Percentiles rank a stretch among this genome's conserved stretches.
Evolutionary conservation across 2,797 vertebrate species (phyloP).

Genomic region (Rhinophrynus dorsalis): DNA sequence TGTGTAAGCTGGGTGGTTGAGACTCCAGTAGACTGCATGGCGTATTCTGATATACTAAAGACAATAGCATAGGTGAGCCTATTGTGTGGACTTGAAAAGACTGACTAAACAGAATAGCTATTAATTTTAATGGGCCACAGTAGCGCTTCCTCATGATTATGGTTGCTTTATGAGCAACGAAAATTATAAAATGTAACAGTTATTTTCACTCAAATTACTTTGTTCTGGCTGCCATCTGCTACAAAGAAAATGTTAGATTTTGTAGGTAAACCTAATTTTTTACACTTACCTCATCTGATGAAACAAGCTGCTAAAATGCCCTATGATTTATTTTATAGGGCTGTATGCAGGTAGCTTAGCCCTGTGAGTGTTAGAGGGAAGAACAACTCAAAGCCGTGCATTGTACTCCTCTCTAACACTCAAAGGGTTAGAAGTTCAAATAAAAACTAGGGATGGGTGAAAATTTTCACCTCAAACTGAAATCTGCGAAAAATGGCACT

Average conservation of each 20-base stretch:
- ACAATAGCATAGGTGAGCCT: slow-evolving; percentile 14
- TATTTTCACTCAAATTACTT: slow-evolving; percentile 48
- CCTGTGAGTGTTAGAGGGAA: no score
- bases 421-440: no score
- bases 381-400: no score
- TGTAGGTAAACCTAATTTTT: slow-evolving; percentile 40
- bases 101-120: slow-evolving; percentile 44
- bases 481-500: no score
- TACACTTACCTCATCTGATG: slow-evolving; percentile 10
- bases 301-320: no score
- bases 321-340: no score
- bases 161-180: slow-evolving; percentile 48
- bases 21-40: background rate
- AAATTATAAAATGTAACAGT: slow-evolving; percentile 50
- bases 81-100: slow-evolving; percentile 2
- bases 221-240: slow-evolving; percentile 48
- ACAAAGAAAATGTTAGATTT: slow-evolving; percentile 50
- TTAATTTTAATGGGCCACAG: slow-evolving; percentile 47
- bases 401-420: no score
- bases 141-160: slow-evolving; percentile 43
- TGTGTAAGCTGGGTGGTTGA: background rate
- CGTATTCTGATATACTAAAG: slow-evolving; percentile 22
- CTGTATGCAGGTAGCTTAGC: no score
- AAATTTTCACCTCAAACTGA: no score
- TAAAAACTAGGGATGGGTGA: no score